Base-by-base conservation (phyloP, 1,140 invertebrate species). In the Drosophila neocordata region DNA sequence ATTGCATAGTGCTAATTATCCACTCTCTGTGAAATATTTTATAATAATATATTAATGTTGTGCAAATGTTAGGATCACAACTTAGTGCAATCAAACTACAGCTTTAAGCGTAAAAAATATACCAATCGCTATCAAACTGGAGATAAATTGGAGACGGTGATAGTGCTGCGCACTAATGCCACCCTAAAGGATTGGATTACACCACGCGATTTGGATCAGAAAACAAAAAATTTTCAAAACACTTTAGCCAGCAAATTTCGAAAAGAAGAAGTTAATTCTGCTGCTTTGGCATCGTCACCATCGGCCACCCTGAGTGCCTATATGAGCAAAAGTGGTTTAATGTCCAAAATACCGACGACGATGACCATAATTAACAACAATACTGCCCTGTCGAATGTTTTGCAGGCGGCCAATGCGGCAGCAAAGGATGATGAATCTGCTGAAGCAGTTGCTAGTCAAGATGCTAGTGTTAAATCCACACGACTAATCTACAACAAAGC, bases 81-180 rank as follows among this genome's bases (percentile, higher is more conserved):
- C 69, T 59, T 91, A 73, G 90, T 90, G 82, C 90, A 91, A 90
- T 91, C 90, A 9, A 90, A 90, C 57, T 91, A 91, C 77, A 91
- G 85, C 69, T 91, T 91, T 90, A 91, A 91, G 77, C 77, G 82
- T 7, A 91, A 91, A 62, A 91, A 91, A 53, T 91, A 84, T 55
- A 90, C 69, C 35, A 90, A 82, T 55, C 88, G 70, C 37, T 91
- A 91, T 58, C 52, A 65, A 11, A 66, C 65, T 24, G 84, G 85
- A 1, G 90, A 91, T n/a, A 81, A 89, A 41, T 64, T 91, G 34
- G 90, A 91, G 57, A 91, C 77, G 31, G 88, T 91, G 8, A 91
- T 91, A 73, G 79, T 91, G 27, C 71, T 91, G 18, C 84, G 90
- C 52, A 91, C 90, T n/a, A 90, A 91, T 65, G 71, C 80, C 13